Evolutionary conservation across 2,888 invertebrate species (phyloP), one percentile per base, ranked within the genome.

Genomic region (Vannuccia rotundouncinata): DNA sequence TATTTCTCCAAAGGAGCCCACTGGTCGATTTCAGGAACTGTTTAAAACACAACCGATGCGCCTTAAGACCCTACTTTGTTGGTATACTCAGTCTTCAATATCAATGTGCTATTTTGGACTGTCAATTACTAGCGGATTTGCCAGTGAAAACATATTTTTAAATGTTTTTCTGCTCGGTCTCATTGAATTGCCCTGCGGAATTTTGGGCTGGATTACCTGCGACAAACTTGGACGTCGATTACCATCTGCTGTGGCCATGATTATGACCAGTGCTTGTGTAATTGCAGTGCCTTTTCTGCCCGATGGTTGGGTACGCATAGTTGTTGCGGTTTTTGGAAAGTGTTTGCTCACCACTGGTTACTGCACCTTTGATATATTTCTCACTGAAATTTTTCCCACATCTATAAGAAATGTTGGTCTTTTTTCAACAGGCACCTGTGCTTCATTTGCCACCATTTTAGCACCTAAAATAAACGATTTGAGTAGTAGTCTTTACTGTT

Each of bases 291-390:
- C 77, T 22, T 30, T 29, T 73, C 22, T 77, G 59, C n/a, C 78
- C 22, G 22, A n/a, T 25, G 79, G 77, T 22, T 76, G 79, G 29
- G 17, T 79, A 1, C n/a, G 29, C n/a, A 80, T 30, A 2, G 22
- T 45, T 27, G 31, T 81, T 22, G 81, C 80, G 17, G 13, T 81
- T 25, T 25, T 80, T 25, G 80, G 79, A 29, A 80, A 80, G 45
- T 45, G 25, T 25, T n/a, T 45, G 5, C 17, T 80, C 17, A 80
- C 80, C 1, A 29, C 80, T 0, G 30, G 80, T 25, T 80, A 80
- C 45, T 80, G 80, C 28, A 27, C 80, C 30, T 13, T n/a, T 22
- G 80, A 29, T 29, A 22, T 80, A 25, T 80, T 80, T 59, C n/a
- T 80, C 0, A 45, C 81, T 5, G 80, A 80, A 45, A 25, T 79